Base-by-base conservation (phyloP, 2,113 vertebrate species). In the Camelus dromedarius region DNA sequence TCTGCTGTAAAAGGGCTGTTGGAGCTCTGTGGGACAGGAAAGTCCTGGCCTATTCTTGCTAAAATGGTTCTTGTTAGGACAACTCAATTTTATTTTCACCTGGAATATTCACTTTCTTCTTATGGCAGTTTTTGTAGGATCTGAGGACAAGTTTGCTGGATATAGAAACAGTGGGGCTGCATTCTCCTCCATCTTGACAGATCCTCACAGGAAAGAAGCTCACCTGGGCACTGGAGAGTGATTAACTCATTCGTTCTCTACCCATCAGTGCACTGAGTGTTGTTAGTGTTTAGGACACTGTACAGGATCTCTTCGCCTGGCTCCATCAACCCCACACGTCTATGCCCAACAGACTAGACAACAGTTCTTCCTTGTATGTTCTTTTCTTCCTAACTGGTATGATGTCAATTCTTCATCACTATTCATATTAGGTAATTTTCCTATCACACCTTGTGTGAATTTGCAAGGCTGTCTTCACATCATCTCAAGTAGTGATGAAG, bases 301-400 rank as follows among this genome's bases (percentile, higher is more conserved):
- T 13, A 60, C 5, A 22, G 26, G 7, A 16, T 0, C 3, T 84
- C n/a, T 83, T 11, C 15, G 50, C 0, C 9, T 7, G 24, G 22
- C 19, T 52, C 13, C 15, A 42, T 72, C 46, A 76, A 30, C 7
- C 38, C 9, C 46, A 18, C 15, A 4, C 10, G 19, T 2, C 6
- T 16, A 70, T 0, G 18, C 22, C 13, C 32, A 42, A 8, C 14
- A 62, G 38, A 13, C 38, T n/a, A 30, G 16, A 6, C 15, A 86
- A 38, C 2, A 11, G 2, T 30, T 2, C 15, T 54, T 87, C 26
- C 11, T 19, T 19, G 13, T 11, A n/a, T 3, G 8, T 0, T 28
- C 28, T 2, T 46, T 72, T 30, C 32, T 75, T 94, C 70, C 32
- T 54, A n/a, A 24, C 2, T 35, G 26, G 18, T 70, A 80, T 52